Evolutionary conservation across 2,888 invertebrate genomes (phyloP).

Genomic region (Omphaloscelis lunosa): DNA sequence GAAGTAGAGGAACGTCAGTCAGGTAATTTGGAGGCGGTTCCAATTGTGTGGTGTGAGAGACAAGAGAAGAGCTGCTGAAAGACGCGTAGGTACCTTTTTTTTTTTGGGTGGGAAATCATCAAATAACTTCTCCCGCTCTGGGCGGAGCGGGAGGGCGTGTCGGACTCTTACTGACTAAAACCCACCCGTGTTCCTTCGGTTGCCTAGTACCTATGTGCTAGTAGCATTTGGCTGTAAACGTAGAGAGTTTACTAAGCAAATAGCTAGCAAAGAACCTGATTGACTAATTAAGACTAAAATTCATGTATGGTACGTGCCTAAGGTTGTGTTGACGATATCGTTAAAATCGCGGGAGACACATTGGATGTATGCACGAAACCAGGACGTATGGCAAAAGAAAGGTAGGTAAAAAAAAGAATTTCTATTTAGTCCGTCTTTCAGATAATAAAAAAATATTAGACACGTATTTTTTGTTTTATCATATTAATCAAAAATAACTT

Average conservation of each 20-base stretch:
- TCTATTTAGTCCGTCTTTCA: no score
- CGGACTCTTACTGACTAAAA: no score
- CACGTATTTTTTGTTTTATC: no score
- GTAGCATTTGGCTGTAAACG: background rate
- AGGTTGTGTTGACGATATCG: background rate
- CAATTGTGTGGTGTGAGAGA: conserved; percentile 62
- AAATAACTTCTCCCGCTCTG: no score
- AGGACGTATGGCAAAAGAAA: no score
- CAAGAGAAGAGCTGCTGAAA: conserved; percentile 38
- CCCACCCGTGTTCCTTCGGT: no score
- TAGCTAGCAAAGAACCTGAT: background rate
- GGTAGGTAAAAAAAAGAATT: no score
- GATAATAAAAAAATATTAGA: no score
- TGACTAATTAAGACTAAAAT: background rate
- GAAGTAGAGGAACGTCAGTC: conserved; percentile 81
- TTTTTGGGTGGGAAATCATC: no score
- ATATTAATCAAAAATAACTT: no score
- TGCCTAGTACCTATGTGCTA: background rate
- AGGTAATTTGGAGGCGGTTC: conserved; percentile 82
- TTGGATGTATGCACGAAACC: no score
- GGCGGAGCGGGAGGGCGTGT: no score
- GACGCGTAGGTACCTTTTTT: background rate
- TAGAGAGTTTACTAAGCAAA: background rate
- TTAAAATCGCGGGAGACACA: background rate
- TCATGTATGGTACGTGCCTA: background rate